These are phyloP conservation scores for Protosalanx chinensis DNA, from an alignment of 2,797 vertebrate genomes.

Conservation along the genomic window DNA sequence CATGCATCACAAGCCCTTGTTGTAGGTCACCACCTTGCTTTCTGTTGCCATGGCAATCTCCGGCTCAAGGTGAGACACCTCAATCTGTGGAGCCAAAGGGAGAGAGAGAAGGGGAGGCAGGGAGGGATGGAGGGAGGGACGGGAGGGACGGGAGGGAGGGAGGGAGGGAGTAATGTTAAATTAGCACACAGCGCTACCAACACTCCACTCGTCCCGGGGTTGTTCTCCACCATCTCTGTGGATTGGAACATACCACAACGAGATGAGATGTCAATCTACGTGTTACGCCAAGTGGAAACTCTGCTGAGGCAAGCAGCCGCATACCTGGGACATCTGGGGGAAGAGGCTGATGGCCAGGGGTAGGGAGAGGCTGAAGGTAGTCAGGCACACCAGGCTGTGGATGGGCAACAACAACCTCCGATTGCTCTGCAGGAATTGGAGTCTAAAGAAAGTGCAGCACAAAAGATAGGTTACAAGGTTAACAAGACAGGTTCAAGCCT, in stretches of 20 bases:
- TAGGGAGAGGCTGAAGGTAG: constrained; percentile 92
- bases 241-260: no score
- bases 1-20: constrained; percentile 90
- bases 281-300: constrained; percentile 3
- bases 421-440: constrained; percentile 81
- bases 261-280: no score
- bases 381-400: constrained; percentile 93
- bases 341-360: constrained; percentile 98
- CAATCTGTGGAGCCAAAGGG: constrained; percentile 81
- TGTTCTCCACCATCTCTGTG: no score
- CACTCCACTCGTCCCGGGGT: no score
- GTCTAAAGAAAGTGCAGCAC: constrained; percentile 61
- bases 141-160: not conserved
- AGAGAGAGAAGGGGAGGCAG: constrained; percentile 9
- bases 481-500: not conserved
- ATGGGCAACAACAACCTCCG: constrained; percentile 88
- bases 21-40: constrained; percentile 91
- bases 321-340: constrained; percentile 97
- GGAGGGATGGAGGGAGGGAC: not conserved
- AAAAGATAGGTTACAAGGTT: not conserved
- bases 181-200: not conserved
- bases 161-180: not conserved
- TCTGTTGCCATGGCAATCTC: constrained; percentile 89
- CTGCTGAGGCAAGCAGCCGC: constrained; percentile 42
- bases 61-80: constrained; percentile 88